These are phyloP conservation scores for Mastigias papua DNA, from an alignment of 30 jellyfish, hydroid and myxozoan species.

Conservation along the genomic window DNA sequence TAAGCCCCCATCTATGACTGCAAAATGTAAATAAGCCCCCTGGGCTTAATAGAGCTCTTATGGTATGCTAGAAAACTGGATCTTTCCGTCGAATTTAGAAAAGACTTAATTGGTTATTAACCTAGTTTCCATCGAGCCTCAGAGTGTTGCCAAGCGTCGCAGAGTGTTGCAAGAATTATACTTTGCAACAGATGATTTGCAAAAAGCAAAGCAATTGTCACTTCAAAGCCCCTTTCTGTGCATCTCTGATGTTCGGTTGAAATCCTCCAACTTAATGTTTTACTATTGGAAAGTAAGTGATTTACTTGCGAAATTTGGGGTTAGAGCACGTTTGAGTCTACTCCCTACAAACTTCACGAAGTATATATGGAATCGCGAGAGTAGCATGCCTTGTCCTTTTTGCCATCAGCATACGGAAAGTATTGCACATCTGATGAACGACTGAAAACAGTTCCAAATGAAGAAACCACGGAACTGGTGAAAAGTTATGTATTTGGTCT, in stretches of 20 bases:
- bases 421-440: constrained; percentile 39
- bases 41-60: not conserved
- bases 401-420: constrained; percentile 49
- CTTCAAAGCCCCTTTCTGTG: constrained; percentile 16
- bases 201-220: constrained; percentile 21
- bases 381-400: constrained; percentile 12
- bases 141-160: not conserved
- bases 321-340: not conserved
- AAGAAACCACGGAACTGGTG: too few species aligned
- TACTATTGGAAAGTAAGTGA: not conserved
- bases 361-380: not conserved
- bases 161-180: too few species aligned
- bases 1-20: too few species aligned
- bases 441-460: constrained; percentile 16
- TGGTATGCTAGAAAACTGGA: constrained; percentile 4
- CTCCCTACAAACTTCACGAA: not conserved
- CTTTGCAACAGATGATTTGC: constrained; percentile 14
- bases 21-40: too few species aligned
- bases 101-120: not conserved
- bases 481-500: too few species aligned
- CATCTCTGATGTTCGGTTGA: constrained; percentile 24
- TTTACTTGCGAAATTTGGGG: not conserved
- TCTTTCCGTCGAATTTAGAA: constrained; percentile 30
- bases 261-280: constrained; percentile 19
- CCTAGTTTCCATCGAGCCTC: not conserved